phyloP scores from a whole-genome alignment of 2,797 vertebrate species.

The Pseudochaenichthys georgianus region DNA sequence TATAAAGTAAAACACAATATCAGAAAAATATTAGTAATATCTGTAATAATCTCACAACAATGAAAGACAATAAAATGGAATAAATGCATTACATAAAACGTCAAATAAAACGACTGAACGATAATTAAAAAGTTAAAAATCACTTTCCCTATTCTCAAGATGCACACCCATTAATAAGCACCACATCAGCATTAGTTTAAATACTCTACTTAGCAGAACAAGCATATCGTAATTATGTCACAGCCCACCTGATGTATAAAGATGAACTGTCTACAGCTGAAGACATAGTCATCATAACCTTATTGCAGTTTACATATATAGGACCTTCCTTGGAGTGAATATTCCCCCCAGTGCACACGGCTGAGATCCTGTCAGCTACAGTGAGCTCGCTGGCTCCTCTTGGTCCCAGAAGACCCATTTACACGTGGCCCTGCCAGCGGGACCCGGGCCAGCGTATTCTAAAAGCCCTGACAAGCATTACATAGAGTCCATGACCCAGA shows the following conservation, averaged over 20 bases:
- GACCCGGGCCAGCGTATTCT: constrained; percentile 75
- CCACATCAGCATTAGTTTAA: neutral
- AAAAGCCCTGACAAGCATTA: constrained; percentile 79
- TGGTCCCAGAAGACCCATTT: constrained; percentile 72
- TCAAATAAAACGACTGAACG: too few species aligned
- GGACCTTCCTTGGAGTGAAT: constrained; percentile 36
- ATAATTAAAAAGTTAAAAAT: too few species aligned
- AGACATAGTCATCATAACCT: neutral
- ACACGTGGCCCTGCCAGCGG: constrained; percentile 75
- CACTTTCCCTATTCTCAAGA: too few species aligned
- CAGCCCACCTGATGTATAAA: neutral
- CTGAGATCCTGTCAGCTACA: constrained; percentile 76
- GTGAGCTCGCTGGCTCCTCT: constrained; percentile 69
- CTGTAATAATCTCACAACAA: too few species aligned
- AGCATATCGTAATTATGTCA: constrained; percentile 13
- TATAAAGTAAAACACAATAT: too few species aligned
- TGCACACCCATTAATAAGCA: too few species aligned
- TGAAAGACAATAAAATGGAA: too few species aligned
- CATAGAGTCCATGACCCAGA: constrained; percentile 82
- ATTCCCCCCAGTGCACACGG: constrained; percentile 53
- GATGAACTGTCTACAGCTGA: neutral
- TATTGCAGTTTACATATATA: constrained; percentile 8
- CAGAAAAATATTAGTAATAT: too few species aligned
- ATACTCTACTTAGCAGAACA: neutral
- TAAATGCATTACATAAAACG: too few species aligned